Evolutionary conservation across 2,888 invertebrate species (phyloP).

Genomic region (Odontocolon sp.): DNA sequence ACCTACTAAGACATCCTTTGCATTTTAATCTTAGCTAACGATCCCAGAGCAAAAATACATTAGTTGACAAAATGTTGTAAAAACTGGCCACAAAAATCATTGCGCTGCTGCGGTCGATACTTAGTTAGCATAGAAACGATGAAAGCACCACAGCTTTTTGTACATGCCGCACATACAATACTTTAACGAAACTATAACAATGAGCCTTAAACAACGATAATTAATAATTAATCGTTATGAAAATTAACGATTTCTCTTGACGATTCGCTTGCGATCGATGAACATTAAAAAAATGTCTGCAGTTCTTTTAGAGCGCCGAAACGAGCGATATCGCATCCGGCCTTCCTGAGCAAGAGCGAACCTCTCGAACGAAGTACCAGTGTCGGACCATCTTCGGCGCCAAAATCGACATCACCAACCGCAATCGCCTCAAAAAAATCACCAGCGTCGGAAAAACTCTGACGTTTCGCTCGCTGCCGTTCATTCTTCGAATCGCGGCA

Average conservation of each 20-base stretch:
- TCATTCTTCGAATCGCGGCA: constrained; percentile 78
- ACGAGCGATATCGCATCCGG: constrained; percentile 81
- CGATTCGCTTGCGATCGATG: background rate
- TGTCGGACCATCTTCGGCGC: constrained; percentile 72
- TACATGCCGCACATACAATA: constrained; percentile 64
- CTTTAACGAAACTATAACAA: constrained; percentile 22
- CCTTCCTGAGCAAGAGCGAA: constrained; percentile 68
- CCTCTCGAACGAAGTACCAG: constrained; percentile 78
- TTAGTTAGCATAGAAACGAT: background rate
- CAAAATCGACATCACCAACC: constrained; percentile 64
- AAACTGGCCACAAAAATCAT: no score
- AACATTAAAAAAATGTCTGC: background rate
- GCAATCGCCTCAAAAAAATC: constrained; percentile 61
- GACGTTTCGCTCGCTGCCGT: constrained; percentile 79
- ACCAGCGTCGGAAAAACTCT: constrained; percentile 75
- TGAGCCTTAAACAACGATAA: background rate
- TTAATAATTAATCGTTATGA: no score
- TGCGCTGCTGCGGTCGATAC: no score
- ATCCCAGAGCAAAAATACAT: no score
- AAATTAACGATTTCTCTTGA: background rate
- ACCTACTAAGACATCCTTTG: no score
- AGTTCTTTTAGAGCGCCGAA: constrained; percentile 81
- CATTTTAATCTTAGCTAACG: no score
- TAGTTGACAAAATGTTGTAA: no score
- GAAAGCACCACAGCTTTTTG: constrained; percentile 68